These are phyloP conservation scores for Microhierax caerulescens DNA, from an alignment of 2,797 vertebrate genomes.

Conservation along the genomic window DNA sequence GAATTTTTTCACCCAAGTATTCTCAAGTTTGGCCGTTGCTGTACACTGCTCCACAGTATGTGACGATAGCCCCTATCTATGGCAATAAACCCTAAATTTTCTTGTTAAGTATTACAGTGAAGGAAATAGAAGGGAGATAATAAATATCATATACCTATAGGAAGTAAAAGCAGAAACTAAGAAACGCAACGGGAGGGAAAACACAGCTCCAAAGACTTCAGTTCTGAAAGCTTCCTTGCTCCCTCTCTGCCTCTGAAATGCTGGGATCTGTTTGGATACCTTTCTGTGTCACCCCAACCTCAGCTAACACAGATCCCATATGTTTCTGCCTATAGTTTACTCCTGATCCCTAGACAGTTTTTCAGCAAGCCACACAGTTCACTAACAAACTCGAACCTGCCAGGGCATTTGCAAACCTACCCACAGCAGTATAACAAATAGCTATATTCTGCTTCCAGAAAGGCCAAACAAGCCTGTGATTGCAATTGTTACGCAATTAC, in stretches of 20 bases:
- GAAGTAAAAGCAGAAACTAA: not conserved
- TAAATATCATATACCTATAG: not conserved
- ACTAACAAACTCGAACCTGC: not conserved
- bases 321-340: not conserved
- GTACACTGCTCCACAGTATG: not conserved
- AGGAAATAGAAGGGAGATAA: not conserved
- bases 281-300: not conserved
- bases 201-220: not conserved
- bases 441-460: not conserved
- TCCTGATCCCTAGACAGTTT: not conserved
- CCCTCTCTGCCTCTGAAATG: not conserved
- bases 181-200: not conserved
- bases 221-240: not conserved
- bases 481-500: conserved; percentile 49
- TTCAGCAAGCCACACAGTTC: not conserved
- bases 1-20: not conserved
- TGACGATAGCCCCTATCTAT: not conserved
- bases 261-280: not conserved
- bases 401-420: not conserved
- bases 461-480: conserved; percentile 34
- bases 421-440: not conserved
- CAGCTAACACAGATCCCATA: not conserved
- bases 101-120: not conserved
- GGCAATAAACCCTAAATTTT: not conserved
- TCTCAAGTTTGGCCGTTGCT: not conserved